A percentile compares a stretch with the other conserved stretches of the same genome.
Evolutionary conservation across 2,797 vertebrate genomes (phyloP).

Genomic region (Paratrypauchen microcephalus): DNA sequence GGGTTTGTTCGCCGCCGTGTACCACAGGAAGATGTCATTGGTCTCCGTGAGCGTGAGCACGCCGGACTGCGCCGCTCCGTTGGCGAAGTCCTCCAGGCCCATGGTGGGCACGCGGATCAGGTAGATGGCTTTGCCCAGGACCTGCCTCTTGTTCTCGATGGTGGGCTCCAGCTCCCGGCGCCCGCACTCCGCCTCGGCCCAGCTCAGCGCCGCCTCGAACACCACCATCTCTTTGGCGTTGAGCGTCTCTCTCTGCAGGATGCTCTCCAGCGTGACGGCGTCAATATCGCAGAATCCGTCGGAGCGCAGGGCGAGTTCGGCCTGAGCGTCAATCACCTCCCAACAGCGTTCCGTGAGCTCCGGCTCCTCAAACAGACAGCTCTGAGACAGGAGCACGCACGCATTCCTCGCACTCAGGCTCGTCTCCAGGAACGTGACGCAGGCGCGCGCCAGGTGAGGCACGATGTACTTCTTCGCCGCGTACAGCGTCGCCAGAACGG

Average conservation of each 20-base stretch:
- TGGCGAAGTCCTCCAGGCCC: slow-evolving; percentile 94
- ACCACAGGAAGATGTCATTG: slow-evolving; percentile 98
- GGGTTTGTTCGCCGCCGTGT: slow-evolving; percentile 92
- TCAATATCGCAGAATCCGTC: slow-evolving; percentile 98
- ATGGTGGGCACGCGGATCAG: slow-evolving; percentile 94
- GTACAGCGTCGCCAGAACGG: slow-evolving; percentile 93
- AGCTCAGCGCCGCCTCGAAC: slow-evolving; percentile 91
- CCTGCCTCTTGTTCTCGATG: slow-evolving; percentile 90
- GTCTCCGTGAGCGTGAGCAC: slow-evolving; percentile 94
- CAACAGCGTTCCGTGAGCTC: slow-evolving; percentile 96
- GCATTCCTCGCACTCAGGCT: slow-evolving; percentile 96
- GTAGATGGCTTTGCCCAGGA: slow-evolving; percentile 91
- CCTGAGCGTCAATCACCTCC: slow-evolving; percentile 96
- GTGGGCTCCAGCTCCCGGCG: slow-evolving; percentile 82
- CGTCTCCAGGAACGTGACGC: slow-evolving; percentile 95
- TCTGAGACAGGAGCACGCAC: slow-evolving; percentile 95
- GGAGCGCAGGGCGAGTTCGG: slow-evolving; percentile 92
- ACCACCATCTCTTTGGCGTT: slow-evolving; percentile 96
- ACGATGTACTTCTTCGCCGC: slow-evolving; percentile 99
- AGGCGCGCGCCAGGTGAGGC: slow-evolving; percentile 93
- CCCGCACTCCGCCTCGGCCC: slow-evolving; percentile 95
- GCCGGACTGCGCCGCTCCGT: slow-evolving; percentile 92
- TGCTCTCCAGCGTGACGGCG: slow-evolving; percentile 91
- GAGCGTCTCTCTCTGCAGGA: slow-evolving; percentile 93
- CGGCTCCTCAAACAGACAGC: slow-evolving; percentile 96